Conservation (phyloP, 2,888 invertebrate genomes). For the Argyresthia goedartella region DNA sequence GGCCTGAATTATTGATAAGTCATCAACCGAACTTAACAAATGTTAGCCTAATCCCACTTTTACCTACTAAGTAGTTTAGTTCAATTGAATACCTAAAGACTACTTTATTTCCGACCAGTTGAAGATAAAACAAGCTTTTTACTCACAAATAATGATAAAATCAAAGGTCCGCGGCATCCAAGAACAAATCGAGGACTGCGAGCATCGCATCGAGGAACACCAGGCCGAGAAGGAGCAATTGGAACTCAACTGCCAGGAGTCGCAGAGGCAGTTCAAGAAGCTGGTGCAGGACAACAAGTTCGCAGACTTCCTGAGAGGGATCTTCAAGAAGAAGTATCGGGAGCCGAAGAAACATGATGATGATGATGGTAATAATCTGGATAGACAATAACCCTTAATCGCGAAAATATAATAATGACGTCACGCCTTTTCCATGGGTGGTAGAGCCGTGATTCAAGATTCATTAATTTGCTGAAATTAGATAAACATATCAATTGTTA, state of each 20-base stretch:
- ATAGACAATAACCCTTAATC: background rate
- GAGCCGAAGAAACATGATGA: conserved; percentile 72
- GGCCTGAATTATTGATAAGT: too few species aligned
- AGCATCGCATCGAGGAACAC: conserved; percentile 64
- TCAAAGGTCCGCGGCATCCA: conserved; percentile 60
- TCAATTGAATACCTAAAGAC: too few species aligned
- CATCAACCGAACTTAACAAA: too few species aligned
- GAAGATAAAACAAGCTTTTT: too few species aligned
- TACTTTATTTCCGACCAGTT: too few species aligned
- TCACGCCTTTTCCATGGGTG: too few species aligned
- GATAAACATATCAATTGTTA: too few species aligned
- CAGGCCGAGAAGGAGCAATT: conserved; percentile 36
- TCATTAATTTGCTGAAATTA: too few species aligned
- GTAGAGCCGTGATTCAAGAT: too few species aligned
- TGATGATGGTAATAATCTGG: conserved; percentile 32
- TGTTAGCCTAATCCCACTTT: too few species aligned
- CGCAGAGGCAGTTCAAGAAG: conserved; percentile 68
- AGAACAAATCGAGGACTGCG: conserved; percentile 58
- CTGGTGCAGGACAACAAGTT: conserved; percentile 80
- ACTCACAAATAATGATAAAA: too few species aligned
- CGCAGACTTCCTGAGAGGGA: conserved; percentile 80
- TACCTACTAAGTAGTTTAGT: too few species aligned
- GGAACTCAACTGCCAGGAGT: conserved; percentile 31
- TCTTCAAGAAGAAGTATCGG: conserved; percentile 87
- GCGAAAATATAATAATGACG: background rate